A percentile compares a stretch with the other conserved stretches of the same genome.
phyloP scores from a whole-genome alignment of 2,113 vertebrate genomes.

The Tretioscincus oriximinensis region DNA sequence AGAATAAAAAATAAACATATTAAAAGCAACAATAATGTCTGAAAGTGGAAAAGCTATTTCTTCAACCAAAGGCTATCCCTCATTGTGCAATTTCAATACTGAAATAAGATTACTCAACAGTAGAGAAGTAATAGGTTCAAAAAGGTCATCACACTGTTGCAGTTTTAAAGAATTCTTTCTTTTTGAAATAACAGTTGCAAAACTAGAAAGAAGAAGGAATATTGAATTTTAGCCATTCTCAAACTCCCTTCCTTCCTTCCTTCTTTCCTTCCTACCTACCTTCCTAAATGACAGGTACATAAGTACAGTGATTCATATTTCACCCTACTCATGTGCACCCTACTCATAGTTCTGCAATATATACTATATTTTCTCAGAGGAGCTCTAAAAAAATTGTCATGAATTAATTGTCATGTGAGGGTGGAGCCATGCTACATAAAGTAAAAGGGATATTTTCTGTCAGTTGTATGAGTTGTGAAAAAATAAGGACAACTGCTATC shows the following conservation, averaged over 20 bases:
- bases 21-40: too few relatives aligned
- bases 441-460: background rate
- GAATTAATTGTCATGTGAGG: constrained; percentile 21
- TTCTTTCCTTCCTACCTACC: constrained; percentile 48
- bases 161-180: background rate
- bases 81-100: too few relatives aligned
- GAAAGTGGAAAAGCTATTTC: too few relatives aligned
- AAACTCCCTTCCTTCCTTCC: constrained; percentile 47
- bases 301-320: constrained; percentile 49
- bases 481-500: background rate
- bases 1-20: too few relatives aligned
- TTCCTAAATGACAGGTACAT: constrained; percentile 64
- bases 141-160: background rate
- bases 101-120: too few relatives aligned
- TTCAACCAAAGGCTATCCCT: too few relatives aligned
- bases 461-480: background rate
- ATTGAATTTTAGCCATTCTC: constrained; percentile 5
- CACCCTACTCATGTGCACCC: constrained; percentile 38
- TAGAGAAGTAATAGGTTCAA: background rate
- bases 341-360: background rate
- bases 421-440: background rate
- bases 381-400: background rate
- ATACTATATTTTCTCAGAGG: constrained; percentile 4
- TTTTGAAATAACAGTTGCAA: background rate
- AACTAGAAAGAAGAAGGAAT: background rate